Percentiles rank a stretch among this genome's conserved stretches.
These are phyloP conservation scores for Hoplostethus mediterraneus DNA, from an alignment of 2,797 vertebrate species.

Conservation along the genomic window DNA sequence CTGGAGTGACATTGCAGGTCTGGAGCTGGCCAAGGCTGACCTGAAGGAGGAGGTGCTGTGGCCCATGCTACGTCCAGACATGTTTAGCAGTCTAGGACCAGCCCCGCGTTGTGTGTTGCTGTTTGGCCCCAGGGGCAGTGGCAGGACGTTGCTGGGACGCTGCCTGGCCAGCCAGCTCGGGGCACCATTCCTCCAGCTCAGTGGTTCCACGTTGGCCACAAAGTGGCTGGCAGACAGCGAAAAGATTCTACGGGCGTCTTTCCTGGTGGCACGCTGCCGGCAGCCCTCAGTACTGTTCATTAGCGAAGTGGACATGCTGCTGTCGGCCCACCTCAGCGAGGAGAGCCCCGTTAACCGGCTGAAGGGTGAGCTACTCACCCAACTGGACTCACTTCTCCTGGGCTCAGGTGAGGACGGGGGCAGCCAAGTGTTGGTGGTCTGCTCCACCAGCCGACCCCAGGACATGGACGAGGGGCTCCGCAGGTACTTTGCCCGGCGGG, in stretches of 20 bases:
- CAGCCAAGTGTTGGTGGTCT: constrained; percentile 93
- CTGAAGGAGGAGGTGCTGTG: constrained; percentile 98
- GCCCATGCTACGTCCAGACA: constrained; percentile 96
- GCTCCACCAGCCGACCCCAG: constrained; percentile 97
- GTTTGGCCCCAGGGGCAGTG: constrained; percentile 96
- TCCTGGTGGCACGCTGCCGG: constrained; percentile 96
- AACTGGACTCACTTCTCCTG: constrained; percentile 94
- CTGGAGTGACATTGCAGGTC: constrained; percentile 97
- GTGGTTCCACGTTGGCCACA: constrained; percentile 92
- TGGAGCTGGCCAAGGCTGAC: constrained; percentile 95
- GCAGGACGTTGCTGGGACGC: constrained; percentile 95
- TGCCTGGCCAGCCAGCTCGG: constrained; percentile 98
- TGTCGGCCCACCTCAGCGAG: constrained; percentile 92
- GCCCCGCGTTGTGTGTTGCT: constrained; percentile 94
- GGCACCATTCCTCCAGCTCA: constrained; percentile 94
- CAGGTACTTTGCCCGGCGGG: constrained; percentile 96
- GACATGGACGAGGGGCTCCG: constrained; percentile 97
- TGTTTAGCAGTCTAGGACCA: constrained; percentile 92
- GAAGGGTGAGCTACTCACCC: constrained; percentile 95
- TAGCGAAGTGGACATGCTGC: constrained; percentile 96
- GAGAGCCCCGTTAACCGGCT: constrained; percentile 95
- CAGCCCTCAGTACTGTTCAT: constrained; percentile 97
- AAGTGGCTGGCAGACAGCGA: constrained; percentile 97
- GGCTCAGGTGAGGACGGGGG: constrained; percentile 90
- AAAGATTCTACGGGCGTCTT: constrained; percentile 95